These are phyloP conservation scores for Leuciscus waleckii DNA, from an alignment of 2,797 vertebrate genomes.

Conservation along the genomic window DNA sequence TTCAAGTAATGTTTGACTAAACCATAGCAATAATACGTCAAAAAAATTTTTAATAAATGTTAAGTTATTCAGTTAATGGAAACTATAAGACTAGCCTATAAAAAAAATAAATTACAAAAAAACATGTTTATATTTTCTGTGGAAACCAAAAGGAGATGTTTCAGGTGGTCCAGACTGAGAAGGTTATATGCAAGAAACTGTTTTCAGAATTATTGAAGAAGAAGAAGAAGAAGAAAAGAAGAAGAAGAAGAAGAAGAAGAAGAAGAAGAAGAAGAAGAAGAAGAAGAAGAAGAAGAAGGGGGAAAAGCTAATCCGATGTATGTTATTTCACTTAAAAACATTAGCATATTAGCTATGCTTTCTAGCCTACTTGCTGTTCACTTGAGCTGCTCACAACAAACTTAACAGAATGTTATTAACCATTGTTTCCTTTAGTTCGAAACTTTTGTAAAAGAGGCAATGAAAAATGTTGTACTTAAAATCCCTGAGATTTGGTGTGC, in stretches of 20 bases:
- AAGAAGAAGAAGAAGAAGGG: no score
- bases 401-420: neutral
- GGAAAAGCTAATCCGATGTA: fast-evolving
- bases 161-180: neutral
- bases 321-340: neutral
- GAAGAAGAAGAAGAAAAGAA: neutral
- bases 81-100: neutral
- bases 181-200: neutral
- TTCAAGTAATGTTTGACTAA: neutral
- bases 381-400: neutral
- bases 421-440: neutral
- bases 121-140: neutral
- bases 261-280: no score
- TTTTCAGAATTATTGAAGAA: neutral
- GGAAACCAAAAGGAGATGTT: neutral
- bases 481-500: neutral
- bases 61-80: neutral
- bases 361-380: neutral
- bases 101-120: no score
- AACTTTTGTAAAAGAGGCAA: neutral
- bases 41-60: neutral
- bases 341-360: neutral
- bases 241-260: no score
- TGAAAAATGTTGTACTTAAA: neutral
- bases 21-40: neutral